Evolutionary conservation across 2,888 invertebrate species (phyloP).

Genomic region (Meteorus colon): DNA sequence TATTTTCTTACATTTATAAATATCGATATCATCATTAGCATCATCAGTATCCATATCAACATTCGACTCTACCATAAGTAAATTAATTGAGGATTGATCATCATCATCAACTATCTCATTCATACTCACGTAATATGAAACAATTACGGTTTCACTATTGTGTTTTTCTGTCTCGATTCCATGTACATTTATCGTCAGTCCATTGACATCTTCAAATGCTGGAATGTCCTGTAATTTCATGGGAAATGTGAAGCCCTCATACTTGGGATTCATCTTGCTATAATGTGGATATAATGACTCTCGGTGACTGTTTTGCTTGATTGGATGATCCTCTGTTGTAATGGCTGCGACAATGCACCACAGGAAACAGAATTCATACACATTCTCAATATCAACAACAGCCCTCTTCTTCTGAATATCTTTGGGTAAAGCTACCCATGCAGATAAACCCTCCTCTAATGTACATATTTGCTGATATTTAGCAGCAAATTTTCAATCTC

Average conservation of each 20-base stretch:
- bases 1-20: not conserved
- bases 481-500: not conserved
- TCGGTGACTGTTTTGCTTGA: too few species aligned
- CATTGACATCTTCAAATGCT: not conserved
- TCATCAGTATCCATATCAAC: not conserved
- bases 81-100: not conserved
- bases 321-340: too few species aligned
- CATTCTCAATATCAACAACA: not conserved
- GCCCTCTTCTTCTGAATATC: not conserved
- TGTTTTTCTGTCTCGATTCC: not conserved
- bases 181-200: not conserved
- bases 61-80: not conserved
- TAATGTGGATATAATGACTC: too few species aligned
- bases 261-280: not conserved
- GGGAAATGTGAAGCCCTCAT: not conserved
- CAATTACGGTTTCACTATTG: not conserved
- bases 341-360: not conserved
- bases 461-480: too few species aligned
- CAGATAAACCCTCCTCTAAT: not conserved
- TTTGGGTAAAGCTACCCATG: too few species aligned
- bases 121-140: not conserved
- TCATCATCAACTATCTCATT: too few species aligned
- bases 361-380: not conserved
- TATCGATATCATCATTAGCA: not conserved
- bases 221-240: not conserved